Conservation (phyloP, 2,797 vertebrate genomes). For the Uromys caudimaculatus region DNA sequence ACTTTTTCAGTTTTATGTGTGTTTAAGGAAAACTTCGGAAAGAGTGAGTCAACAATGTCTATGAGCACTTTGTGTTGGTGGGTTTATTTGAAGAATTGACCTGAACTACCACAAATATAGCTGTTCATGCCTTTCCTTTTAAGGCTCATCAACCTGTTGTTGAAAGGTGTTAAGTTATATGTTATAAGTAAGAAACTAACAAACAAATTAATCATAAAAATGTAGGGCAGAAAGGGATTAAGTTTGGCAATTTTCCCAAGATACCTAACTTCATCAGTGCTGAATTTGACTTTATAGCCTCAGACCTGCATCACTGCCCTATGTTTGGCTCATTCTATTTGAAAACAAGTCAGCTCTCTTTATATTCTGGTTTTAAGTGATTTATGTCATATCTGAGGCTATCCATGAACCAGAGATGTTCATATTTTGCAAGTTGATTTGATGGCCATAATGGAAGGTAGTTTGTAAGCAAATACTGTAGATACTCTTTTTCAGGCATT, state of each 20-base stretch:
- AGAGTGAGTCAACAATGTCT: background rate
- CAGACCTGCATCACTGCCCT: background rate
- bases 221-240: background rate
- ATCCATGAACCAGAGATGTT: background rate
- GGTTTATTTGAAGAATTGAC: background rate
- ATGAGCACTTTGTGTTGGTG: background rate
- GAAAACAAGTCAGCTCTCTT: background rate
- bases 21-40: background rate
- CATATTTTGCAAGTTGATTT: background rate
- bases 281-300: background rate
- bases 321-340: background rate
- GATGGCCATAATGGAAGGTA: background rate
- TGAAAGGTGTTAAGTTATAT: conserved; percentile 11
- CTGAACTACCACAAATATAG: background rate
- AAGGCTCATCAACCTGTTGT: conserved; percentile 17
- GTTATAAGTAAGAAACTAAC: conserved; percentile 24
- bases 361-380: background rate
- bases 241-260: background rate
- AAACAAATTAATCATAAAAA: background rate
- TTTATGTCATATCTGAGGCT: background rate
- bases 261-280: background rate
- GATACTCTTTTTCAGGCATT: background rate
- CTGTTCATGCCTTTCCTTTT: conserved; percentile 8
- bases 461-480: background rate
- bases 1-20: background rate